phyloP scores from a whole-genome alignment of 2,888 invertebrate genomes.

The Mythimna ferrago region DNA sequence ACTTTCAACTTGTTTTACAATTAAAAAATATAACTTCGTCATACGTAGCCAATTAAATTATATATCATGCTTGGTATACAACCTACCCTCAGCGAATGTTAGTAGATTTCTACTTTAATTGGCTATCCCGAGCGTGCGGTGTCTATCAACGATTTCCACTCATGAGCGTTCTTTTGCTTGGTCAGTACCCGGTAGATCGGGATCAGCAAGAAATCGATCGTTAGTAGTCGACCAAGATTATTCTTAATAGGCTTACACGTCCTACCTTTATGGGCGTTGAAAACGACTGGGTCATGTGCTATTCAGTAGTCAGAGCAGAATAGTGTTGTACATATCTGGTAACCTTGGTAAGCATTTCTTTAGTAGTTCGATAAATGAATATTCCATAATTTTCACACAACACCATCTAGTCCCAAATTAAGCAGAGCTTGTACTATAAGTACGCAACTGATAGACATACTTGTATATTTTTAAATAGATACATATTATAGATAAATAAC shows the following conservation, averaged over 20 bases:
- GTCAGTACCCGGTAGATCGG: neutral
- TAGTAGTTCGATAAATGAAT: no score
- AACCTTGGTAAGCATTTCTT: neutral
- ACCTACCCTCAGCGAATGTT: no score
- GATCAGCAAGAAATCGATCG: neutral
- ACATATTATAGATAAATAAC: no score
- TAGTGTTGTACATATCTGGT: neutral
- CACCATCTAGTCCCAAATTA: no score
- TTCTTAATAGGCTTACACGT: neutral
- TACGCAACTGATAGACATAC: no score
- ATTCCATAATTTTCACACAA: no score
- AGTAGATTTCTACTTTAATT: no score
- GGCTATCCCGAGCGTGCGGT: neutral
- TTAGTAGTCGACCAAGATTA: neutral
- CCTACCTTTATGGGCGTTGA: neutral
- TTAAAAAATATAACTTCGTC: neutral
- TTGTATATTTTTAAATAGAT: no score
- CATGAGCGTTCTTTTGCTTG: neutral
- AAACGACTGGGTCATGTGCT: neutral
- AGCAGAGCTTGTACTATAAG: no score
- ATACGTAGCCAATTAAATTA: neutral
- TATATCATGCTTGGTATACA: no score
- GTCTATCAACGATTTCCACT: no score
- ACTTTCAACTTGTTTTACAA: no score
- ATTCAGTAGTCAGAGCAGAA: neutral